These are phyloP conservation scores for Varecia variegata DNA, from an alignment of 2,797 vertebrate genomes.

Conservation along the genomic window DNA sequence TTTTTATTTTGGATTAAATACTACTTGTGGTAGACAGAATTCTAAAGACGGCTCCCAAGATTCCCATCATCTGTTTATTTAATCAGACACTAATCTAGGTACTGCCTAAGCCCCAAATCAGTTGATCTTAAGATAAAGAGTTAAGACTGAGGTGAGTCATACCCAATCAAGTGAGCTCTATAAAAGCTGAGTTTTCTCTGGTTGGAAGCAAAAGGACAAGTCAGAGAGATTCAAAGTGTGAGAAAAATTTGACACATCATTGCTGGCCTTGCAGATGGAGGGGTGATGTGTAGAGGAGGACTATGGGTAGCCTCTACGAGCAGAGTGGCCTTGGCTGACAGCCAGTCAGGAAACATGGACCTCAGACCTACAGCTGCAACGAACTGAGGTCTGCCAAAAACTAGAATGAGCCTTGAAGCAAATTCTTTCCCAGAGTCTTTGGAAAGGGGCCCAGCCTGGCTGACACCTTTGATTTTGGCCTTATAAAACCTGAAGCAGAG, in stretches of 20 bases:
- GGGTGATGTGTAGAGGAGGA: background rate
- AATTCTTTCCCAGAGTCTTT: background rate
- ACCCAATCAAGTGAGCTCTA: background rate
- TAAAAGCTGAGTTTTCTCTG: background rate
- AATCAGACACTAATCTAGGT: slow-evolving; percentile 3
- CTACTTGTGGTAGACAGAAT: background rate
- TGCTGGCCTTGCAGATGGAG: background rate
- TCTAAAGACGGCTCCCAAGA: background rate
- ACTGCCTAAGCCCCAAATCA: background rate
- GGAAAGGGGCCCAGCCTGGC: background rate
- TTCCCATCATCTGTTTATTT: background rate
- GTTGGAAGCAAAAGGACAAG: background rate
- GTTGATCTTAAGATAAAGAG: background rate
- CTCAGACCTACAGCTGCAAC: background rate
- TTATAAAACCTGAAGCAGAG: slow-evolving; percentile 1
- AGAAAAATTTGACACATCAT: background rate
- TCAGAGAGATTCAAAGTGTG: background rate
- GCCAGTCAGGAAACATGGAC: background rate
- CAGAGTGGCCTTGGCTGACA: background rate
- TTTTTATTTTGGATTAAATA: background rate
- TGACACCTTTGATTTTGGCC: background rate
- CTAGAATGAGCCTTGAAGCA: background rate
- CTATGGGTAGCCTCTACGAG: background rate
- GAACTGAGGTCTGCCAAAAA: background rate
- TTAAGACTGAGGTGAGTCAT: background rate